Evolutionary conservation across 2,888 invertebrate genomes (phyloP).

Genomic region (Biston betularia): DNA sequence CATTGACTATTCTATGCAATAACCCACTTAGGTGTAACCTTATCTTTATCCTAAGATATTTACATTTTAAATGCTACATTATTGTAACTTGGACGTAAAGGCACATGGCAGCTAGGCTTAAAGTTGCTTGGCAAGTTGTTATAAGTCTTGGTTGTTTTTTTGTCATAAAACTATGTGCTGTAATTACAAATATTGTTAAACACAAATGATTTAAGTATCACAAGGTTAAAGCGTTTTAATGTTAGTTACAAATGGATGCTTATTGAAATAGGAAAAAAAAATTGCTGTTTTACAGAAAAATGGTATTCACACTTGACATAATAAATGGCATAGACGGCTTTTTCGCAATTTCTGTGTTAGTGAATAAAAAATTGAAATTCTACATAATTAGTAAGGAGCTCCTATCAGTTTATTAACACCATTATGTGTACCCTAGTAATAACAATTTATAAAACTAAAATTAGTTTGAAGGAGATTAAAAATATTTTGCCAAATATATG

Average conservation of each 20-base stretch:
- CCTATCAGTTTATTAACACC: not conserved
- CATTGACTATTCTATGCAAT: constrained; percentile 4
- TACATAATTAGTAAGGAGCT: no score
- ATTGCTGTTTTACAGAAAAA: no score
- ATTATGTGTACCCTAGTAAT: no score
- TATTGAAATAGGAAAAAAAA: not conserved
- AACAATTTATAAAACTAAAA: no score
- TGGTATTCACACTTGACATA: no score
- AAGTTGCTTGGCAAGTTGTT: constrained; percentile 65
- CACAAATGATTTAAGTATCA: constrained; percentile 27
- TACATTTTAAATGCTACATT: constrained; percentile 42
- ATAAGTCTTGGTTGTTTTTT: constrained; percentile 52
- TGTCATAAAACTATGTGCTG: constrained; percentile 14
- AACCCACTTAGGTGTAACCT: constrained; percentile 4
- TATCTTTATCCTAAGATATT: constrained; percentile 18
- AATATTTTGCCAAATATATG: no score
- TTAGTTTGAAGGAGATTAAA: no score
- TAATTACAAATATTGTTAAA: constrained; percentile 25
- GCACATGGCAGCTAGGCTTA: constrained; percentile 55
- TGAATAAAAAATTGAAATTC: no score
- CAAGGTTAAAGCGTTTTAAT: constrained; percentile 28
- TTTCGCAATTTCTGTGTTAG: no score
- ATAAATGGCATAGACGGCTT: no score
- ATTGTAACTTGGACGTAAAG: constrained; percentile 54
- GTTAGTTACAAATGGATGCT: constrained; percentile 4